Conservation (phyloP, 1,140 invertebrate species). For the Drosophila novamexicana region DNA sequence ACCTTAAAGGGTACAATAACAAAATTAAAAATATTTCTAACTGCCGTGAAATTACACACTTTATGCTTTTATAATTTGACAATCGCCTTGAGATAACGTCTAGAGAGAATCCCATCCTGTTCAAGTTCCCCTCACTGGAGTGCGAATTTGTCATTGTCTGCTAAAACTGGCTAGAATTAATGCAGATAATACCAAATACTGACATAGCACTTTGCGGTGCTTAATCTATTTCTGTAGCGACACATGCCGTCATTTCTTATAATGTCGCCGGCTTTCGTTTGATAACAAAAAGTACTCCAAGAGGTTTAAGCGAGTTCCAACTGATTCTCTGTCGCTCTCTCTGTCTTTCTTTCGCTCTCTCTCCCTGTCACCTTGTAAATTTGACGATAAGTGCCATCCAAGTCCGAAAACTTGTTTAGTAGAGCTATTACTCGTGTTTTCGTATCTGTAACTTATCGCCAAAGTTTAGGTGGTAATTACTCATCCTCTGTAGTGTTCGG, state of each 20-base stretch:
- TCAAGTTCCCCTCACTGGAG: no score
- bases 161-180: no score
- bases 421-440: constrained; percentile 58
- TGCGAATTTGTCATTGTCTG: no score
- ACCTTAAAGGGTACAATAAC: no score
- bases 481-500: constrained; percentile 36
- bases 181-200: not conserved
- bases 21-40: no score
- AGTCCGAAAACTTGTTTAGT: constrained; percentile 37
- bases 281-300: not conserved
- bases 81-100: no score
- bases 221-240: constrained; percentile 1
- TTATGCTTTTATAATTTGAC: no score
- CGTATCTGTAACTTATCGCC: constrained; percentile 32
- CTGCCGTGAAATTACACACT: no score
- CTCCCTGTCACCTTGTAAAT: not conserved
- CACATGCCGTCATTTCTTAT: constrained; percentile 20
- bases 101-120: no score
- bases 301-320: not conserved
- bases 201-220: constrained; percentile 17
- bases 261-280: not conserved
- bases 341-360: not conserved
- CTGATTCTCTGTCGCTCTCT: not conserved
- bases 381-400: constrained; percentile 40
- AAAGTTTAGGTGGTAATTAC: constrained; percentile 48